Conservation (phyloP, 2,113 vertebrate genomes). For the Thamnaconus septentrionalis region DNA sequence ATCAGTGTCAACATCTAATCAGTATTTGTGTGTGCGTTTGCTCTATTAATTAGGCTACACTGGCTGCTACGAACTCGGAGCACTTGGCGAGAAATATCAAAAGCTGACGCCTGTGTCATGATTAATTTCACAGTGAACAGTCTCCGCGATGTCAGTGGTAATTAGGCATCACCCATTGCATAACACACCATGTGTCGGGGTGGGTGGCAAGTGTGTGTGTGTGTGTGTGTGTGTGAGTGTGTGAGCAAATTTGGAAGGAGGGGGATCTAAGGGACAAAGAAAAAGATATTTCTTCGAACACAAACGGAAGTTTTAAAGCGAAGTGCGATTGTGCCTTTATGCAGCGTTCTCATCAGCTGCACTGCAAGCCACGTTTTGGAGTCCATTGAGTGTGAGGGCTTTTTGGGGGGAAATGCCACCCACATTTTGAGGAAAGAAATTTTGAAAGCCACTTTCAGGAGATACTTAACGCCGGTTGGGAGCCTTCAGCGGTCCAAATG, state of each 20-base stretch:
- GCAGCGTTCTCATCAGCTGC: too few relatives aligned
- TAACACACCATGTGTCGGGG: constrained; percentile 82
- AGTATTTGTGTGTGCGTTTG: constrained; percentile 63
- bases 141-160: constrained; percentile 80
- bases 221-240: constrained; percentile 3
- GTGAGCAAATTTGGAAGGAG: constrained; percentile 3
- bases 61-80: constrained; percentile 65
- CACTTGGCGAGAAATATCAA: constrained; percentile 67
- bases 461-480: neutral
- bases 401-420: too few relatives aligned
- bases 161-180: constrained; percentile 80
- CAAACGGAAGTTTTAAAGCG: constrained; percentile 5
- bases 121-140: constrained; percentile 81
- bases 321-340: too few relatives aligned
- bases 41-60: constrained; percentile 65
- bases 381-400: too few relatives aligned
- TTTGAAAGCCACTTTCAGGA: too few relatives aligned
- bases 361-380: too few relatives aligned
- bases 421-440: too few relatives aligned
- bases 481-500: constrained; percentile 40
- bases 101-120: constrained; percentile 77
- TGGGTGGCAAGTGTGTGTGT: constrained; percentile 65
- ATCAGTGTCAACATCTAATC: constrained; percentile 50
- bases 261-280: constrained; percentile 7
- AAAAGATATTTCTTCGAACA: constrained; percentile 2